Evolutionary conservation across 2,888 invertebrate genomes (phyloP), one percentile per base, ranked within the genome.

Genomic region (Nudaria mundana): DNA sequence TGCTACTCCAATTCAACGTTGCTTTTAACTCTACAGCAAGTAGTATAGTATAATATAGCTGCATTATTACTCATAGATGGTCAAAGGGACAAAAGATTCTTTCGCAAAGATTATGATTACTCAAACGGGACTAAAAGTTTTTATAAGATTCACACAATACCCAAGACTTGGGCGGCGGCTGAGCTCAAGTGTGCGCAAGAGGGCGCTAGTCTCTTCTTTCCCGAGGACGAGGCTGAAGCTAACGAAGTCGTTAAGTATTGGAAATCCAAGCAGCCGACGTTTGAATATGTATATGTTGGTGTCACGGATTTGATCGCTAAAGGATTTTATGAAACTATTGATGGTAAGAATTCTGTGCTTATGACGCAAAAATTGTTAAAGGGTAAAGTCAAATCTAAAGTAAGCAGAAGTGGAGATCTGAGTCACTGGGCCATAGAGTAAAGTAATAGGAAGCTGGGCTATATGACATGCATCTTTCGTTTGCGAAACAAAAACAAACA

Each of bases 81-180:
- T 24, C 77, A 80, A 58, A 56, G 50, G 2, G 44, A 56, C 25
- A 51, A 60, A 8, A 71, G 65, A 30, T 76, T 76, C 48, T 85
- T 83, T 45, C 71, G 83, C 3, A 73, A 67, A 22, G 83, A 84
- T 52, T 85, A 83, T 49, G 66, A 37, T 5, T 83, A 63, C 40
- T 31, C 80, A 37, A 64, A 72, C 10, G 45, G 42, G 0, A 56
- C 67, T 4, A 32, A 66, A 3, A 68, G 71, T 40, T 85, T 83
- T 39, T 85, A 83, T 56, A 85, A 85, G 57, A 7, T 20, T 8
- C 20, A 20, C 20, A 20, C 20, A 20, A 7, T 72, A 11, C 64
- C 63, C 3, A 70, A 61, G 40, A 56, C 53, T 5, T 85, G 81
- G 81, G 25, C 53, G 4, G 70, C 74, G 0, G 82, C 81, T 0